Base-by-base conservation (phyloP, 2,113 vertebrate species). In the Pholis gunnellus region DNA sequence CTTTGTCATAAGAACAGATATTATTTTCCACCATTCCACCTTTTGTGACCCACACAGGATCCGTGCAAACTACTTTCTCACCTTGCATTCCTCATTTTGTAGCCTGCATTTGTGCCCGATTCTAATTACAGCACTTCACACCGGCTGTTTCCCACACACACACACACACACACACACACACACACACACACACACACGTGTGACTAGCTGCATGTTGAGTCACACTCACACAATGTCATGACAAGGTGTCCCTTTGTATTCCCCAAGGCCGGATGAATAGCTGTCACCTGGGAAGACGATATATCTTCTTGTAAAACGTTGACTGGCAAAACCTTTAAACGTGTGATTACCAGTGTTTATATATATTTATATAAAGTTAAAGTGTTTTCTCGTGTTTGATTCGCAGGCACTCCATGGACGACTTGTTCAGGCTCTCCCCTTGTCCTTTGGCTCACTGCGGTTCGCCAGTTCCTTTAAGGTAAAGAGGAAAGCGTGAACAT, bases 381-480 rank as follows among this genome's bases (percentile, higher is more conserved):
- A 17, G 27, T 17, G 13, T 20, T 27, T 31, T 36, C 18, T 50
- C 1, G 59, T 22, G 0, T 72, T 48, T 79, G 5, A 1, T 83
- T 50, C 50, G 27, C 87, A 96, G 95, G 92, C 87, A 71, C 86
- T 95, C 57, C 88, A 89, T 70, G 90, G 91, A 83, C 89, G 91
- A 69, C 75, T 89, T n/a, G 46, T 91, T 56, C 88, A 89, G 77
- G 57, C 90, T 17, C 80, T 93, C 61, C 85, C 92, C 14, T 73
- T 87, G 6, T 86, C 86, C 46, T 71, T 88, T 17, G 81, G 91
- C n/a, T 85, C 91, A 0, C 81, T 92, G 82, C 91, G 95, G 42
- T 92, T 88, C 2, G 46, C 91, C 90, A 96, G 95, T 78, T 93
- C 94, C 74, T 96, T 96, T 48, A 96, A 95, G 95, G 95, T 95